These are phyloP conservation scores for Eilema depressum DNA, from an alignment of 2,888 invertebrate species.

Conservation along the genomic window DNA sequence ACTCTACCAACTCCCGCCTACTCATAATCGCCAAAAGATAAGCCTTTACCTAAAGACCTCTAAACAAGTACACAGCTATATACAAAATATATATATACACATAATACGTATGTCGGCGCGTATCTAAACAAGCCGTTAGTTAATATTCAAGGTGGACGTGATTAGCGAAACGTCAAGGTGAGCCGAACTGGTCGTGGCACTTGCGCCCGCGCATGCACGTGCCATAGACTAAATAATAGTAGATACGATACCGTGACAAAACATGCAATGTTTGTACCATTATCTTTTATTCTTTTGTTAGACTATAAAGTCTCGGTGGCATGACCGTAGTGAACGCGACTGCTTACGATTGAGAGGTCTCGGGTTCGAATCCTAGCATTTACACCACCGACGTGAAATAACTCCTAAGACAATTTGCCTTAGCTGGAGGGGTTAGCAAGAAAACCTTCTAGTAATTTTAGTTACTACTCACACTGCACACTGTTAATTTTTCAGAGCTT, in stretches of 20 bases:
- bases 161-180: constrained; percentile 84
- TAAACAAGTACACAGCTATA: not conserved
- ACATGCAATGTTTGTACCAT: not conserved
- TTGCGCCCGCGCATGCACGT: constrained; percentile 22
- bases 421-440: too few species aligned
- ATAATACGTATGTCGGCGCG: constrained; percentile 40
- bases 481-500: too few species aligned
- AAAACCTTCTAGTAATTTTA: too few species aligned
- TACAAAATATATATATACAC: constrained; percentile 1
- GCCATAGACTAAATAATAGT: constrained; percentile 7
- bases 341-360: too few species aligned
- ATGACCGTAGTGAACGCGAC: too few species aligned
- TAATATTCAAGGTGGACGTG: constrained; percentile 84
- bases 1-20: not conserved
- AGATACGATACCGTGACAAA: constrained; percentile 4
- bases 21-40: not conserved
- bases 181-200: constrained; percentile 62
- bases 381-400: too few species aligned
- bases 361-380: too few species aligned
- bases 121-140: constrained; percentile 79
- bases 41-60: constrained; percentile 3
- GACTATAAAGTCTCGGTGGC: too few species aligned
- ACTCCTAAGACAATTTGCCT: too few species aligned
- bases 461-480: too few species aligned
- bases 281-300: too few species aligned